These are phyloP conservation scores for Cacajao melanocephalus DNA, from an alignment of 2,797 vertebrate species.

Conservation along the genomic window DNA sequence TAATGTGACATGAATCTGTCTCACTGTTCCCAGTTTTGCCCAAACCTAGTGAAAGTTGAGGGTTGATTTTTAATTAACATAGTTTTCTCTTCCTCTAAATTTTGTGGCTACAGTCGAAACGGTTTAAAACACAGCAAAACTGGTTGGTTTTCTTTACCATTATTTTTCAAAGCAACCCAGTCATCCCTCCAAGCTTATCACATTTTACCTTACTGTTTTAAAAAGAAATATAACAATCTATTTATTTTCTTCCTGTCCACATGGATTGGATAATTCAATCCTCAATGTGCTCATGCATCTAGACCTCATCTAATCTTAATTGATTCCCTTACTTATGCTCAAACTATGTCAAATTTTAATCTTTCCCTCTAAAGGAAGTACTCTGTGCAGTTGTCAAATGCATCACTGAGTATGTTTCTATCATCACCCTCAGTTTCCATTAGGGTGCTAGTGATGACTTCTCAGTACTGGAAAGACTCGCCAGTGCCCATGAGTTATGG, in stretches of 20 bases:
- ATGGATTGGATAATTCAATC: slow-evolving; percentile 47
- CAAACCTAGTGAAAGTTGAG: not conserved
- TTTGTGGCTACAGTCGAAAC: not conserved
- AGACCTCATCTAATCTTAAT: slow-evolving; percentile 38
- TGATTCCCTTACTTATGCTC: slow-evolving; percentile 52
- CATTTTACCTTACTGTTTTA: slow-evolving; percentile 51
- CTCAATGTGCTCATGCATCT: not conserved
- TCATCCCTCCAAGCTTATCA: not conserved
- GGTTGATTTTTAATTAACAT: slow-evolving; percentile 1
- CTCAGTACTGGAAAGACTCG: not conserved
- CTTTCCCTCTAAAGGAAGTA: not conserved
- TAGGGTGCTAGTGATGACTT: not conserved
- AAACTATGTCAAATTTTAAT: slow-evolving; percentile 51
- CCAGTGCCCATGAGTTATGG: not conserved
- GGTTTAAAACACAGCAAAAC: not conserved
- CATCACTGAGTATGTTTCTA: not conserved
- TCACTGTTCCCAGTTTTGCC: not conserved
- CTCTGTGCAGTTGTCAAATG: not conserved
- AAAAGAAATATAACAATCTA: slow-evolving; percentile 3
- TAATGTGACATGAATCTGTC: not conserved
- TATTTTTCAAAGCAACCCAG: slow-evolving; percentile 39
- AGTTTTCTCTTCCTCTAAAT: not conserved
- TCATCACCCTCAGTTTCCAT: not conserved
- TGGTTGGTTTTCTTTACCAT: not conserved
- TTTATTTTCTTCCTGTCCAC: slow-evolving; percentile 38